Conservation (phyloP, 2,113 vertebrate species). For the Progne subis region DNA sequence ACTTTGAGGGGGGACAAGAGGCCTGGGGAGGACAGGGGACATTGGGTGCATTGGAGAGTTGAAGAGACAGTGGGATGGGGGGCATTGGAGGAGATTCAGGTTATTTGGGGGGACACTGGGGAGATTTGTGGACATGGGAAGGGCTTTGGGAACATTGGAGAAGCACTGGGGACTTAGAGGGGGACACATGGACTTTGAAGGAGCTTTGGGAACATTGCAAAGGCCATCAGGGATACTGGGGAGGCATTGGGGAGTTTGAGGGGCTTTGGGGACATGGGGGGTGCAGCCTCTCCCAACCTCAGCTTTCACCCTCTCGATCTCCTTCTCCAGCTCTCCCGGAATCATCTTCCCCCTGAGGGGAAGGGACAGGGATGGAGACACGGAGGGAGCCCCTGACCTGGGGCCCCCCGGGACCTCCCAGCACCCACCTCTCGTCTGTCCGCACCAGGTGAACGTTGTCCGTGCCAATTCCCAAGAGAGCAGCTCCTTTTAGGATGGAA, state of each 20-base stretch:
- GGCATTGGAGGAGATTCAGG: neutral
- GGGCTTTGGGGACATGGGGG: neutral
- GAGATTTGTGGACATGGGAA: neutral
- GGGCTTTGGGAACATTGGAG: neutral
- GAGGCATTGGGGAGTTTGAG: neutral
- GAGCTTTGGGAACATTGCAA: conserved; percentile 13
- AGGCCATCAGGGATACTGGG: neutral
- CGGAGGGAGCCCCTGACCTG: fast-evolving
- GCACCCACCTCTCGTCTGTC: conserved; percentile 73
- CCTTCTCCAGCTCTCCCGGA: conserved; percentile 85
- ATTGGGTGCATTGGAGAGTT: neutral
- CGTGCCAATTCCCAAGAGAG: conserved; percentile 82
- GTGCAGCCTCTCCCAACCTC: conserved; percentile 50
- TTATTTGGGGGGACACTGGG: neutral
- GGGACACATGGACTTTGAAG: neutral
- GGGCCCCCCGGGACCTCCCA: fast-evolving
- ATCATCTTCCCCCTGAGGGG: conserved; percentile 84
- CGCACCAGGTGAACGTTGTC: conserved; percentile 78
- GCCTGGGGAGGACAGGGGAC: neutral
- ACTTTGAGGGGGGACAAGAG: neutral
- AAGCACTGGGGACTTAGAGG: neutral
- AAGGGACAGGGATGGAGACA: neutral
- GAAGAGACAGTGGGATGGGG: neutral
- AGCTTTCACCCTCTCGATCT: conserved; percentile 80
- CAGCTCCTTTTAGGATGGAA: conserved; percentile 81